phyloP scores from a whole-genome alignment of 2,888 invertebrate species.

The Tridacna gigas region DNA sequence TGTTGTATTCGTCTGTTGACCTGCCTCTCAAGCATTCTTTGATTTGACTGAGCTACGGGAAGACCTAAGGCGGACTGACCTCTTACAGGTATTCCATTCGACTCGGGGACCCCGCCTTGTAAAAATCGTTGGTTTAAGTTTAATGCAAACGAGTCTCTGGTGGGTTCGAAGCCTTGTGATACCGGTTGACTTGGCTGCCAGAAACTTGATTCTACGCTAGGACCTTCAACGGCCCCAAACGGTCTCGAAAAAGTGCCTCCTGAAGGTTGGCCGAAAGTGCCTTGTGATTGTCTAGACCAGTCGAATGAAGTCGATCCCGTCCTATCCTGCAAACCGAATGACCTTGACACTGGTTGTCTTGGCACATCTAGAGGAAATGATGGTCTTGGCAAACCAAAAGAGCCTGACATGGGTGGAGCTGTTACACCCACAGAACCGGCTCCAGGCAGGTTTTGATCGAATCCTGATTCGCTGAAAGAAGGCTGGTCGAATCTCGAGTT shows the following conservation, averaged over 20 bases:
- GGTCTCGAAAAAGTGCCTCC: not conserved
- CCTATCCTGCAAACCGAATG: not conserved
- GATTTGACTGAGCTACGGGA: not conserved
- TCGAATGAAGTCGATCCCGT: not conserved
- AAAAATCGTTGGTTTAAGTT: constrained; percentile 13
- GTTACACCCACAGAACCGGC: not conserved
- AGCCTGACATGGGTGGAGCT: not conserved
- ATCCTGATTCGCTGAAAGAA: not conserved
- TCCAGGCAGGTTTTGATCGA: not conserved
- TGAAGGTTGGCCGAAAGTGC: not conserved
- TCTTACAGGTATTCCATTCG: not conserved
- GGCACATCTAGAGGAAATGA: not conserved
- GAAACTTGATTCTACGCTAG: not conserved
- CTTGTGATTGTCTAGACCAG: not conserved
- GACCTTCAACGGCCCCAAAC: not conserved
- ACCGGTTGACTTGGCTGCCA: not conserved
- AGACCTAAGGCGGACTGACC: not conserved
- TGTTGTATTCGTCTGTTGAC: constrained; percentile 12
- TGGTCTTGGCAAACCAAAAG: not conserved
- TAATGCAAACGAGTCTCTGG: not conserved
- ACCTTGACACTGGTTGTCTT: not conserved
- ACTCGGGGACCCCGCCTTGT: not conserved
- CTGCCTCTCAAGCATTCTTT: not conserved
- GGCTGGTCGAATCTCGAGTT: not conserved
- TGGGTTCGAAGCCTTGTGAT: not conserved